Evolutionary conservation across 2,888 invertebrate genomes (phyloP).

Genomic region (Limenitis arthemis): DNA sequence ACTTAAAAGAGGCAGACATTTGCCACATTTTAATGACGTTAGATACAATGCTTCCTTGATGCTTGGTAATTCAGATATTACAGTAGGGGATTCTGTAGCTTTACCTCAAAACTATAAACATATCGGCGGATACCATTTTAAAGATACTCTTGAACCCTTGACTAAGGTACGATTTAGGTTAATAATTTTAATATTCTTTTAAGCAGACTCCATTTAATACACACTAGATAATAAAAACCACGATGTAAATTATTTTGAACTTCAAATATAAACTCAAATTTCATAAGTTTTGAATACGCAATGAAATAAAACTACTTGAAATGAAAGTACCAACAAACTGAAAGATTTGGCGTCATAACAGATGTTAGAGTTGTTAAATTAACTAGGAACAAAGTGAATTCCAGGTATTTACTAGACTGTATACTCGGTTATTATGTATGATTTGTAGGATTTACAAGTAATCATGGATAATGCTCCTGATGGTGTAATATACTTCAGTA

Average conservation of each 20-base stretch:
- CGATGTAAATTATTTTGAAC: too few species aligned
- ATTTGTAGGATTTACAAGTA: constrained; percentile 43
- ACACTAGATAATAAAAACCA: too few species aligned
- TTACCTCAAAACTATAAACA: constrained; percentile 43
- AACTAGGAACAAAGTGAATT: too few species aligned
- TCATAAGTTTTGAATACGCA: too few species aligned
- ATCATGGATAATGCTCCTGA: constrained; percentile 51
- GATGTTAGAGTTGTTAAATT: too few species aligned
- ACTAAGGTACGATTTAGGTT: constrained; percentile 32
- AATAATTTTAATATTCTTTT: not conserved
- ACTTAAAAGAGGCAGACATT: constrained; percentile 24
- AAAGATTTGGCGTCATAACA: too few species aligned
- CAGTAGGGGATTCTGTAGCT: constrained; percentile 30
- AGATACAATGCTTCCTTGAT: constrained; percentile 35
- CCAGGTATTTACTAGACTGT: too few species aligned
- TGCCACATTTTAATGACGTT: constrained; percentile 28
- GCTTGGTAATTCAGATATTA: constrained; percentile 33
- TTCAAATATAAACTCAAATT: too few species aligned
- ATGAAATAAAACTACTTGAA: too few species aligned
- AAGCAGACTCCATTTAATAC: too few species aligned
- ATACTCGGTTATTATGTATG: too few species aligned
- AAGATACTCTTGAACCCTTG: constrained; percentile 34
- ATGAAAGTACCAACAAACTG: too few species aligned
- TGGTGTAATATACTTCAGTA: constrained; percentile 64
- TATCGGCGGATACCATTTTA: constrained; percentile 50